Base-by-base conservation (phyloP, 2,797 vertebrate species). In the Distichodus sexfasciatus region DNA sequence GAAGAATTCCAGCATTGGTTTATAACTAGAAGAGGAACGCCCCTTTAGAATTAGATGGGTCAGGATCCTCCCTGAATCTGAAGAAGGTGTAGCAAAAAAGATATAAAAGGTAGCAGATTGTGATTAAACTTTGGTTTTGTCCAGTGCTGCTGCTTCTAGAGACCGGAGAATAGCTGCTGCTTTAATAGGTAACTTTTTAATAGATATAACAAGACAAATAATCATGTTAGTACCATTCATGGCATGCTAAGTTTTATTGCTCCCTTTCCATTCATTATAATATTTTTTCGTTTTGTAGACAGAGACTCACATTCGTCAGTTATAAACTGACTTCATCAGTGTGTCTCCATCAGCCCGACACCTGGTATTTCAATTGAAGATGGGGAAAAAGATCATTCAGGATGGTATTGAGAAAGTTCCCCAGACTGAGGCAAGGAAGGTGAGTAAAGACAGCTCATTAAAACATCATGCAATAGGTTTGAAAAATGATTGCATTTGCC, bases 341-440 rank as follows among this genome's bases (percentile, higher is more conserved):
- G n/a, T n/a, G n/a, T n/a, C n/a, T 1, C 28, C 24, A 15, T 28
- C 3, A 44, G n/a, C 68, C 26, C 10, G 4, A 19, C 1, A 29
- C 10, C 36, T 65, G 11, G 2, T n/a, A 57, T 19, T 15, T 3
- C 0, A 55, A 23, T 7, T 5, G 36, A 69, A 28, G 7, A 71
- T 71, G 69, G 69, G 69, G 29, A 71, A 71, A 51, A 29, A 33
- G 3, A 64, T 64, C 9, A 41, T 58, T 40, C 41, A 41, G 2
- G 50, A 63, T 6, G 38, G 0, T 23, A 47, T 2, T 1, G 63
- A 65, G 41, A 51, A 58, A 9, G 33, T 8, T 5, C 61, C 61
- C 1, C 6, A 12, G 43, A 29, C 5, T n/a, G 15, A 71, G 51
- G 11, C 33, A 11, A 64, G 19, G 19, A 69, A 71, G 69, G 69